A percentile compares a stretch with the other conserved stretches of the same genome.
Evolutionary conservation across 92 coral and sea anemone species (phyloP).

Genomic region (Paragorgia papillata): DNA sequence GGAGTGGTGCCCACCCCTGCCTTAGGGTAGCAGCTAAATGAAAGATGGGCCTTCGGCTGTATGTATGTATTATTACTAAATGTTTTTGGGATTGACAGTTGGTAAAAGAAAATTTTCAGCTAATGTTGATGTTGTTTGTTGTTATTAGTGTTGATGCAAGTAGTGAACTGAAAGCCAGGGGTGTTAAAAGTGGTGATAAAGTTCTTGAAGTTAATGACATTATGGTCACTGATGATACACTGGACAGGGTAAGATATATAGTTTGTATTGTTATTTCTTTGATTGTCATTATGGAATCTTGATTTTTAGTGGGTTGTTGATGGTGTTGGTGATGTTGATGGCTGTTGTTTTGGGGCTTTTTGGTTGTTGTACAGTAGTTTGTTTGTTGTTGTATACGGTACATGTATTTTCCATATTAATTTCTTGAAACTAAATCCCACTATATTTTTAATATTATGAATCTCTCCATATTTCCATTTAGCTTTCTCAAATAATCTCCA

Average conservation of each 20-base stretch:
- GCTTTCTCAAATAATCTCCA: constrained; percentile 34
- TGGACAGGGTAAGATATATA: constrained; percentile 58
- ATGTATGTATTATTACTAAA: no score
- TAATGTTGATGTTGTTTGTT: background rate
- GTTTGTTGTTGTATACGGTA: no score
- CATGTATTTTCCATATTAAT: no score
- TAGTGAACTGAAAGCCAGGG: constrained; percentile 43
- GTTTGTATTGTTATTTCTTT: background rate
- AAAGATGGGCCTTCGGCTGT: background rate
- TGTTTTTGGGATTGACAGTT: no score
- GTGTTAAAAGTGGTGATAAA: constrained; percentile 72
- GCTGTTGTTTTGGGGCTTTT: no score
- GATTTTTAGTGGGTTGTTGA: no score
- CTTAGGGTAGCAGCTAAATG: no score
- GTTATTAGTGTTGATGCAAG: constrained; percentile 36
- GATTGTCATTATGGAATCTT: no score
- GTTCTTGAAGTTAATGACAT: constrained; percentile 83
- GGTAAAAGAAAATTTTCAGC: no score
- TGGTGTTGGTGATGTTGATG: no score
- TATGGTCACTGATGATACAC: constrained; percentile 58
- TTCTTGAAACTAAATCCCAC: background rate
- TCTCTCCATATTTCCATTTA: background rate
- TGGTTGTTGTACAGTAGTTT: no score
- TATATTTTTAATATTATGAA: background rate
- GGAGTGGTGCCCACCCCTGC: no score